These are phyloP conservation scores for Plodia interpunctella DNA, from an alignment of 1,140 invertebrate species.

Conservation along the genomic window DNA sequence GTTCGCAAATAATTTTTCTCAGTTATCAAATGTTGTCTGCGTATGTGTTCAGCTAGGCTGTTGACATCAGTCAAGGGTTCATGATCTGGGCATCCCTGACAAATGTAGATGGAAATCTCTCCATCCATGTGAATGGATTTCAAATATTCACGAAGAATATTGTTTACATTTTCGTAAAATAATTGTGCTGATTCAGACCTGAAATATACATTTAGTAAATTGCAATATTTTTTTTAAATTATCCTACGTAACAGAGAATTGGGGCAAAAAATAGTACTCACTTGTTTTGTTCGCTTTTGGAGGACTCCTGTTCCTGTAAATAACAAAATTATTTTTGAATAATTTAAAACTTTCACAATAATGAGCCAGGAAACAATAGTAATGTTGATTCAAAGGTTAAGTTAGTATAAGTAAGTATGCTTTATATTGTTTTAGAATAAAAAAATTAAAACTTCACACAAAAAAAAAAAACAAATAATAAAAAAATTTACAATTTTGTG, in stretches of 20 bases:
- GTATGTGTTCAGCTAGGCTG: constrained; percentile 38
- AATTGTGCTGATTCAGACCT: constrained; percentile 20
- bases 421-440: too few species aligned
- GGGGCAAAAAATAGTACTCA: not conserved
- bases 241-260: too few species aligned
- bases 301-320: not conserved
- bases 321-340: too few species aligned
- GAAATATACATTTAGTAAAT: constrained; percentile 24
- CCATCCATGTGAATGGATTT: constrained; percentile 31
- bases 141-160: constrained; percentile 38
- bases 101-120: constrained; percentile 44
- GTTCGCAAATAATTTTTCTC: constrained; percentile 17
- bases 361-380: too few species aligned
- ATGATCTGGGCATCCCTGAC: constrained; percentile 40
- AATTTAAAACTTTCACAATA: too few species aligned
- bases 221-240: too few species aligned
- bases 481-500: too few species aligned
- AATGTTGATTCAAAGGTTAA: too few species aligned
- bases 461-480: too few species aligned
- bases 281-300: not conserved
- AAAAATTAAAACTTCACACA: too few species aligned
- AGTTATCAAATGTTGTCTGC: not conserved
- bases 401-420: too few species aligned
- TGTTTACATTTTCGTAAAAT: constrained; percentile 32
- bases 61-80: constrained; percentile 20